Conservation (phyloP, 1,140 invertebrate genomes). For the Scaptodrosophila lebanonensis region DNA sequence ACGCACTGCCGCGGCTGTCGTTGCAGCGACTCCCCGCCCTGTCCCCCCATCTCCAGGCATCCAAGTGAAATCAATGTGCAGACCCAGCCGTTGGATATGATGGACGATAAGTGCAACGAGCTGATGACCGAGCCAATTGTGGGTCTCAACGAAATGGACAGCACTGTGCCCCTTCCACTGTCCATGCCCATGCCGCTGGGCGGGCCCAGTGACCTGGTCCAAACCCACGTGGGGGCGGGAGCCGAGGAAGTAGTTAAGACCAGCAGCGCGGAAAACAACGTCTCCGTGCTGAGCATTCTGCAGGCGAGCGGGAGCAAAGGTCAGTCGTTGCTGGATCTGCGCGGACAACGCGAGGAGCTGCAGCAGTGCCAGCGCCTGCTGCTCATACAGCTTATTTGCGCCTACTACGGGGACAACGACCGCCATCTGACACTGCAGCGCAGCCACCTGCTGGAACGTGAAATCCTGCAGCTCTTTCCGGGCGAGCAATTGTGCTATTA, state of each 20-base stretch:
- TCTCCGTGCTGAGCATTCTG: slow-evolving; percentile 52
- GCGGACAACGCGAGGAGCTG: slow-evolving; percentile 44
- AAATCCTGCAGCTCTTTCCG: slow-evolving; percentile 59
- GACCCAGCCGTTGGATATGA: slow-evolving; percentile 24
- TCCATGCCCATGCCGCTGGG: slow-evolving; percentile 13
- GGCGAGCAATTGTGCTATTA: slow-evolving; percentile 58
- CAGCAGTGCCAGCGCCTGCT: slow-evolving; percentile 48
- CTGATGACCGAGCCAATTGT: slow-evolving; percentile 46
- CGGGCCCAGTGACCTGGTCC: slow-evolving; percentile 30
- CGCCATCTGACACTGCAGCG: slow-evolving; percentile 60
- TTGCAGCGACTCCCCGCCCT: slow-evolving; percentile 12
- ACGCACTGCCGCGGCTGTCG: slow-evolving; percentile 41
- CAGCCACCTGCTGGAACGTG: slow-evolving; percentile 60
- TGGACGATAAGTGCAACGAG: slow-evolving; percentile 22
- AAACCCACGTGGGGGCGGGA: slow-evolving; percentile 34
- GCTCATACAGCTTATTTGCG: slow-evolving; percentile 61
- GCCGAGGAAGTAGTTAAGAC: slow-evolving; percentile 4
- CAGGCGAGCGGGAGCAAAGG: slow-evolving; percentile 41
- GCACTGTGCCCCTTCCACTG: slow-evolving; percentile 15
- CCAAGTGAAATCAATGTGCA: too few relatives aligned
- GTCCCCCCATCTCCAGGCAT: slow-evolving; percentile 5
- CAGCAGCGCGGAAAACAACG: slow-evolving; percentile 31
- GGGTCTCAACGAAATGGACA: slow-evolving; percentile 22
- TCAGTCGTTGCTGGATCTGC: slow-evolving; percentile 36
- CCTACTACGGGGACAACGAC: slow-evolving; percentile 63